phyloP scores from a whole-genome alignment of 2,888 invertebrate species.

The Biston betularia region DNA sequence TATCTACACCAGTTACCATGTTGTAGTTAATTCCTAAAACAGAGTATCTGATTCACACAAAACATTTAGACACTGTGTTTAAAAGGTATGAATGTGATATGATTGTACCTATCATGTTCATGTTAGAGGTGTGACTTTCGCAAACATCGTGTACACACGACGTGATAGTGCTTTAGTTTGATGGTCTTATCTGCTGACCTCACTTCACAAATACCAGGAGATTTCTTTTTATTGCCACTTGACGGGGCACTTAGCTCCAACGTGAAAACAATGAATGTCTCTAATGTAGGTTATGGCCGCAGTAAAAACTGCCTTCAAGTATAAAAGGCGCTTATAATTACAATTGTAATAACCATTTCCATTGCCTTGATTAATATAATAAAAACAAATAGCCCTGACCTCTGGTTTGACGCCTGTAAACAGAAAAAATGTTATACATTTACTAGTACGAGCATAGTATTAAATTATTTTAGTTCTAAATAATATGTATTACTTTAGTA shows the following conservation, averaged over 20 bases:
- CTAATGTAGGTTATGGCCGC: conserved; percentile 30
- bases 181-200: conserved; percentile 44
- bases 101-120: background rate
- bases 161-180: conserved; percentile 30
- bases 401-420: background rate
- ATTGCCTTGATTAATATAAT: conserved; percentile 19
- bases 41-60: conserved; percentile 22
- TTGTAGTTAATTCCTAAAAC: conserved; percentile 18
- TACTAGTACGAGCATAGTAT: no score
- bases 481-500: no score
- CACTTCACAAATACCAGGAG: conserved; percentile 38
- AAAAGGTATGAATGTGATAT: conserved; percentile 1
- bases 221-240: conserved; percentile 39
- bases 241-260: conserved; percentile 13
- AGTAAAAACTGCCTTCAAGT: conserved; percentile 16
- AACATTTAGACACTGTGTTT: conserved; percentile 16
- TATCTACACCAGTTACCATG: conserved; percentile 5
- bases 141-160: conserved; percentile 27
- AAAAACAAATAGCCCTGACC: conserved; percentile 10
- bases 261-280: conserved; percentile 18
- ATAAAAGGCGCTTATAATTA: conserved; percentile 9
- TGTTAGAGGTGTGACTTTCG: conserved; percentile 20
- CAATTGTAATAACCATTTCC: conserved; percentile 1
- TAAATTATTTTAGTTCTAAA: no score
- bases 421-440: background rate